Evolutionary conservation across 1,140 invertebrate genomes (phyloP).

Genomic region (Conopomorpha cramerella): DNA sequence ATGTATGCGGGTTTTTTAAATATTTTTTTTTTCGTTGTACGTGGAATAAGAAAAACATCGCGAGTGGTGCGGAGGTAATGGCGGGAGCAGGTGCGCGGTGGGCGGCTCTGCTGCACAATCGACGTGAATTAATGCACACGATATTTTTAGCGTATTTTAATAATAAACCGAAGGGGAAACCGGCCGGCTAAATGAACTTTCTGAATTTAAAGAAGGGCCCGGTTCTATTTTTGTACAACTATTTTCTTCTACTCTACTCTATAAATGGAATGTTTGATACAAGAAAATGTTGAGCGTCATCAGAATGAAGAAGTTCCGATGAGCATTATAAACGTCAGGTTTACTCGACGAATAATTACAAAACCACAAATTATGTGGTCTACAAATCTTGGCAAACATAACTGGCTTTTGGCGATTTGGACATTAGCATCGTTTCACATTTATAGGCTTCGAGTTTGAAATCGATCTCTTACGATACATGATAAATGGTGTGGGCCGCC

Average conservation of each 20-base stretch:
- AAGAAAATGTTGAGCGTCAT: slow-evolving; percentile 1
- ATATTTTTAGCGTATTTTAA: slow-evolving; percentile 31
- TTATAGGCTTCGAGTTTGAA: too few relatives aligned
- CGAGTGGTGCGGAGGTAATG: slow-evolving; percentile 9
- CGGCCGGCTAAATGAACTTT: slow-evolving; percentile 14
- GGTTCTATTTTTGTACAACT: slow-evolving; percentile 24
- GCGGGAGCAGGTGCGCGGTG: slow-evolving; percentile 15
- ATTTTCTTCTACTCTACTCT: too few relatives aligned
- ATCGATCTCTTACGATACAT: too few relatives aligned
- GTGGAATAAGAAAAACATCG: too few relatives aligned
- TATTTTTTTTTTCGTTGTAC: too few relatives aligned
- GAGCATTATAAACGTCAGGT: slow-evolving; percentile 42
- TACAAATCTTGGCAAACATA: slow-evolving; percentile 36
- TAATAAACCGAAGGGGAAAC: slow-evolving; percentile 19
- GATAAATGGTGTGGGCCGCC: too few relatives aligned
- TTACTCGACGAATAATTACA: slow-evolving; percentile 34
- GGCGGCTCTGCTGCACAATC: slow-evolving; percentile 18
- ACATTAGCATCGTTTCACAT: too few relatives aligned
- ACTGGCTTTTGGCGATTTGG: too few relatives aligned
- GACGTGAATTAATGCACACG: slow-evolving; percentile 22
- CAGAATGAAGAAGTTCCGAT: slow-evolving; percentile 1
- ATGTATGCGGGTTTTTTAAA: too few relatives aligned
- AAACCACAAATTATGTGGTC: slow-evolving; percentile 26
- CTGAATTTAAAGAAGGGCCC: slow-evolving; percentile 15
- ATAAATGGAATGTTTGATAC: slow-evolving; percentile 3